A percentile compares a stretch with the other conserved stretches of the same genome.
phyloP scores from a whole-genome alignment of 2,113 vertebrate species.

The Apteryx owenii region DNA sequence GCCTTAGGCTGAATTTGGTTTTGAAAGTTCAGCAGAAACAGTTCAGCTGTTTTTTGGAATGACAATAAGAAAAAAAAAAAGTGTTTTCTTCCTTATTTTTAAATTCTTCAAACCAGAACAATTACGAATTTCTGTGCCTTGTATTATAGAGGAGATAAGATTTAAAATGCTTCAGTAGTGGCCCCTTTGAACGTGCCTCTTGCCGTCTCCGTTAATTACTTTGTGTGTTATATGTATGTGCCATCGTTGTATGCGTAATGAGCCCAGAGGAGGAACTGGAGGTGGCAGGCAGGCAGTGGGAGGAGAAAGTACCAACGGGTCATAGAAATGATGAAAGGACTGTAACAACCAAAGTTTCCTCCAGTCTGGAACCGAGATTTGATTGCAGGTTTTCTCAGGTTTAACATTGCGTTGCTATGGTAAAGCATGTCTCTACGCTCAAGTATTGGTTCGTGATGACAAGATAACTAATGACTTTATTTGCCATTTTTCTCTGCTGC shows the following conservation, averaged over 20 bases:
- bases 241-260: fast-evolving
- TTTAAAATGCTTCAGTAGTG: neutral
- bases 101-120: neutral
- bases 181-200: neutral
- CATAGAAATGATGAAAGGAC: fast-evolving
- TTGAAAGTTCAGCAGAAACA: neutral
- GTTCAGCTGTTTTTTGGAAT: neutral
- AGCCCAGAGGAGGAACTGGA: neutral
- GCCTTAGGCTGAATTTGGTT: neutral
- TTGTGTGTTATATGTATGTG: fast-evolving
- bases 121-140: neutral
- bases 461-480: neutral
- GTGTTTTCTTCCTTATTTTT: neutral
- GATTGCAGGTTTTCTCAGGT: neutral
- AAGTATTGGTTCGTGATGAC: neutral
- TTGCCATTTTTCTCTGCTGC: neutral
- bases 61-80: neutral
- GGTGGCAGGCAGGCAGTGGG: constrained; percentile 24
- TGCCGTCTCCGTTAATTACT: neutral
- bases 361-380: neutral
- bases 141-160: neutral
- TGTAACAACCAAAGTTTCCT: neutral
- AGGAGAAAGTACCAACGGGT: neutral
- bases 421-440: neutral
- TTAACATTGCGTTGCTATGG: neutral